Conservation (phyloP, 1,140 invertebrate genomes). For the Calephelis nemesis region DNA sequence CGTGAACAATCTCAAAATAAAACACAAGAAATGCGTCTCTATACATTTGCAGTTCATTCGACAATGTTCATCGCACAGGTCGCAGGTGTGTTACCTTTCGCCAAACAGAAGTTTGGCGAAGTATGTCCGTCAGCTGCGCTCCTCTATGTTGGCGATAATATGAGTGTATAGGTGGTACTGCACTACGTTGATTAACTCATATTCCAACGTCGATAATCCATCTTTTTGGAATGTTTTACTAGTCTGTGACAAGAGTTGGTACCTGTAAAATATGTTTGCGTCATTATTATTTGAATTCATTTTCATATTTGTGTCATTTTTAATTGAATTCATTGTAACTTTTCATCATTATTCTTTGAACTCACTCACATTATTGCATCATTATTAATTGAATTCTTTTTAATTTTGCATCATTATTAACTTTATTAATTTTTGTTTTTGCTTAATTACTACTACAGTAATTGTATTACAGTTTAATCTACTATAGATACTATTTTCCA, state of each 20-base stretch:
- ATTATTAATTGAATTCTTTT: no score
- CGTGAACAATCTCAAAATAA: background rate
- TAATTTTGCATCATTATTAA: no score
- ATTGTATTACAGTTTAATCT: no score
- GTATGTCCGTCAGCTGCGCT: conserved; percentile 77
- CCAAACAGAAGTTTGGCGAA: conserved; percentile 78
- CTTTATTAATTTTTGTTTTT: no score
- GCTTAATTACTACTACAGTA: no score
- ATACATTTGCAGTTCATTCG: background rate
- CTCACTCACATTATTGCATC: background rate
- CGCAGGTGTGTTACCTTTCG: conserved; percentile 54
- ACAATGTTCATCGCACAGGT: conserved; percentile 2
- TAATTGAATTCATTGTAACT: no score
- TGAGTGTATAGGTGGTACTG: conserved; percentile 88
- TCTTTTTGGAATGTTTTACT: conserved; percentile 90
- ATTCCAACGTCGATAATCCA: conserved; percentile 92
- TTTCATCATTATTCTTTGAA: background rate
- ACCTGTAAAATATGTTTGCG: conserved; percentile 79
- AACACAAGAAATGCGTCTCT: conserved; percentile 7
- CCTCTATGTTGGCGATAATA: conserved; percentile 84
- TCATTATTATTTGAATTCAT: background rate
- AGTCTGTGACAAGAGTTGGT: conserved; percentile 90
- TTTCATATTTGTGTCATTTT: no score
- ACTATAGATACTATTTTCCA: no score
- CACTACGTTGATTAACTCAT: conserved; percentile 85